Evolutionary conservation across 1,140 invertebrate species (phyloP).

Genomic region (Drosophila littoralis): DNA sequence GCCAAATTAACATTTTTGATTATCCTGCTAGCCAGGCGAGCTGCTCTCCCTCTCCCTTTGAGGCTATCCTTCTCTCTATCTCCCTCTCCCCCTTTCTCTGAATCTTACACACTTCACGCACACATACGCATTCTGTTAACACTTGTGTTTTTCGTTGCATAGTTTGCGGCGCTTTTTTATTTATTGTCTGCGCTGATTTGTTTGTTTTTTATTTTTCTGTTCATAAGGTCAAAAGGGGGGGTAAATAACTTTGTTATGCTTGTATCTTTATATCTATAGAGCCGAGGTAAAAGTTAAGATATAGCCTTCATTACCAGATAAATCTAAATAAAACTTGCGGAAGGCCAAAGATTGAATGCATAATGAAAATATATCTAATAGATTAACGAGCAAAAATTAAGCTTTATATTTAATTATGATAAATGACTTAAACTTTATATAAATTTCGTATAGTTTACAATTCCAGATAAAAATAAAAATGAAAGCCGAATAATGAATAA

Average conservation of each 20-base stretch:
- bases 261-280: conserved; percentile 46
- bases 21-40: conserved; percentile 14
- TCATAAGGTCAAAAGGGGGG: conserved; percentile 14
- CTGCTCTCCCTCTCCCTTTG: conserved; percentile 4
- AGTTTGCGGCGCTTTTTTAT: conserved; percentile 36
- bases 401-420: too few relatives aligned
- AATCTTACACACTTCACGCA: not conserved
- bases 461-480: too few relatives aligned
- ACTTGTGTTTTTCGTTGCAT: conserved; percentile 28
- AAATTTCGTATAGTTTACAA: too few relatives aligned
- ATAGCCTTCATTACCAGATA: too few relatives aligned
- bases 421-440: too few relatives aligned
- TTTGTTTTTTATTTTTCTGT: conserved; percentile 24
- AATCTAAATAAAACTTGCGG: too few relatives aligned
- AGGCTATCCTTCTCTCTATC: conserved; percentile 5
- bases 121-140: conserved; percentile 7
- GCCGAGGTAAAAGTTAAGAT: too few relatives aligned
- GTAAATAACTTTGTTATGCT: conserved; percentile 34
- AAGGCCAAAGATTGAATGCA: too few relatives aligned
- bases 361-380: too few relatives aligned
- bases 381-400: too few relatives aligned
- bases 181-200: conserved; percentile 33
- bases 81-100: not conserved
- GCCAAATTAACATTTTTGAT: conserved; percentile 55
- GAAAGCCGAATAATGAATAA: too few relatives aligned